Evolutionary conservation across 2,888 invertebrate genomes (phyloP).

Genomic region (Hylaea fasciaria): DNA sequence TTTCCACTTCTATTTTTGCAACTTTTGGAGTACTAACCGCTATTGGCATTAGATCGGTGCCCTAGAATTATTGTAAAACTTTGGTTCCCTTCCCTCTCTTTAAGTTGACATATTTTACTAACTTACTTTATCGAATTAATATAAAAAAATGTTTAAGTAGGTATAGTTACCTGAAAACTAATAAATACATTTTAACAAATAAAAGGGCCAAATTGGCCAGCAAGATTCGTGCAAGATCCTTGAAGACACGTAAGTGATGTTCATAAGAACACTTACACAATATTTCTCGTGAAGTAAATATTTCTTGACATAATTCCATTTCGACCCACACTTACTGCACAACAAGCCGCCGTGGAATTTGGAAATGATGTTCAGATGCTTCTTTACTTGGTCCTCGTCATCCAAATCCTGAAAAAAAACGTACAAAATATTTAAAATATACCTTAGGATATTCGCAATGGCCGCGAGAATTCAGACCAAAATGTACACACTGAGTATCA

Average conservation of each 20-base stretch:
- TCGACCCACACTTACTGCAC: constrained; percentile 54
- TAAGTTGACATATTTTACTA: too few species aligned
- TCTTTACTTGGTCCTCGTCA: constrained; percentile 46
- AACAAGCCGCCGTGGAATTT: constrained; percentile 46
- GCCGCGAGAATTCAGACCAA: neutral
- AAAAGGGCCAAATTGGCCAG: too few species aligned
- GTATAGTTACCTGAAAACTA: too few species aligned
- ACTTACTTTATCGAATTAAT: too few species aligned
- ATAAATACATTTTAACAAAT: too few species aligned
- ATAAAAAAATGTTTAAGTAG: too few species aligned
- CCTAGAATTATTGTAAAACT: neutral
- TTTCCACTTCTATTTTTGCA: constrained; percentile 15
- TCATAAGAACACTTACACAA: constrained; percentile 13
- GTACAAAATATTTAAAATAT: neutral
- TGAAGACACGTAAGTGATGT: neutral
- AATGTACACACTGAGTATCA: neutral
- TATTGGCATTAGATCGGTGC: too few species aligned
- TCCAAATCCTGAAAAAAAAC: constrained; percentile 58
- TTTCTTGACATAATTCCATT: constrained; percentile 56
- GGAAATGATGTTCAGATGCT: constrained; percentile 49
- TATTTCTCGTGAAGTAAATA: constrained; percentile 47
- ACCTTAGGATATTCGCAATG: neutral
- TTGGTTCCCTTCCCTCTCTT: too few species aligned
- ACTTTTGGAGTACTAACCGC: neutral
- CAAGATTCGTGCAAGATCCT: neutral